These are phyloP conservation scores for Neotoma lepida DNA, from an alignment of 2,113 vertebrate genomes.

Conservation along the genomic window DNA sequence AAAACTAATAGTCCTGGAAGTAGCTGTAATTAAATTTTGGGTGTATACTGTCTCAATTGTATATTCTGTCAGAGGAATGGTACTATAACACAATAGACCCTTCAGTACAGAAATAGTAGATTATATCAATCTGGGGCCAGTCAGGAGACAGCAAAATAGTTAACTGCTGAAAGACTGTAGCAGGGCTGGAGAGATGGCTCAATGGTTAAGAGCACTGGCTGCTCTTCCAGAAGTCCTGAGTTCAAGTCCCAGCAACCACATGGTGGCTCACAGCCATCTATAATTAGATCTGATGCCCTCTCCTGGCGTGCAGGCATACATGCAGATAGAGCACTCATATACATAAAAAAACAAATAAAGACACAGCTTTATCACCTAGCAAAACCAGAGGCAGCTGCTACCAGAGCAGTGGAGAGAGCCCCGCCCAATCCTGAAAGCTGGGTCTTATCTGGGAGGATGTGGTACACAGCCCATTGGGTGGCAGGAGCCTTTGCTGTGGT, in stretches of 20 bases:
- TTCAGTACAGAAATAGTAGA: background rate
- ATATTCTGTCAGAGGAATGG: background rate
- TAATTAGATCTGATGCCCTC: background rate
- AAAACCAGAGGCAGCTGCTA: background rate
- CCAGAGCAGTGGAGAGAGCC: background rate
- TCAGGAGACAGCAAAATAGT: background rate
- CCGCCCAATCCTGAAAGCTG: background rate
- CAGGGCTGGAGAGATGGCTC: background rate
- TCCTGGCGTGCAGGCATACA: background rate
- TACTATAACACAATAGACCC: background rate
- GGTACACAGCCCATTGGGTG: background rate
- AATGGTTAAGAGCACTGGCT: background rate
- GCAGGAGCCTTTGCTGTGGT: background rate
- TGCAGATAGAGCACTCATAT: background rate
- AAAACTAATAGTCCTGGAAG: slow-evolving; percentile 40
- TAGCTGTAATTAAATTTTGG: slow-evolving; percentile 7
- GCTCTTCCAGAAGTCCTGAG: background rate
- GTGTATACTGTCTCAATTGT: background rate
- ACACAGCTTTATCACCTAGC: background rate
- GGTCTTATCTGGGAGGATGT: background rate
- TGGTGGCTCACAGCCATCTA: background rate
- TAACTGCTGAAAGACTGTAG: background rate
- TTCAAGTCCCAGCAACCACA: background rate
- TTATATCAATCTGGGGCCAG: background rate
- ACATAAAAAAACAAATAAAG: background rate